Conservation (phyloP, 2,797 vertebrate species). For the Xenopus petersii region DNA sequence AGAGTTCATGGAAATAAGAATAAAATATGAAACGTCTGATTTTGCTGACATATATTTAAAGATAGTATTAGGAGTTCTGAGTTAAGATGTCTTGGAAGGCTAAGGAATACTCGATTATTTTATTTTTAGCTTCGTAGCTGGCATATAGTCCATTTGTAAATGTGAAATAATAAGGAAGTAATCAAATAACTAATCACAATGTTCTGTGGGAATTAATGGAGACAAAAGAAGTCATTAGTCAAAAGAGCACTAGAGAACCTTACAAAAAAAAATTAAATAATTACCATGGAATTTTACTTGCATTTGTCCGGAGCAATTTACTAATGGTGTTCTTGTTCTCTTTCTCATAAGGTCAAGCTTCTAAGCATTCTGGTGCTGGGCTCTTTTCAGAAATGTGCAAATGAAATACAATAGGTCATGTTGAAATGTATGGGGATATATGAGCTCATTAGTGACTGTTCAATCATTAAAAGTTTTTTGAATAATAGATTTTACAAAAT, state of each 20-base stretch:
- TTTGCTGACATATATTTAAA: not conserved
- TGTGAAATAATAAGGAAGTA: slow-evolving; percentile 11
- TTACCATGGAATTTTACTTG: slow-evolving; percentile 20
- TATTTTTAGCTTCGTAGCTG: not conserved
- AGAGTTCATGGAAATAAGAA: too few relatives aligned
- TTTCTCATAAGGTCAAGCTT: slow-evolving; percentile 13
- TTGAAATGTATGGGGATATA: too few relatives aligned
- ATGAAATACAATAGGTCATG: not conserved
- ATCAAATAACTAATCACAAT: slow-evolving; percentile 4
- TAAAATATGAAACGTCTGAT: too few relatives aligned
- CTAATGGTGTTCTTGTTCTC: slow-evolving; percentile 18
- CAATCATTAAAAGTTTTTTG: too few relatives aligned
- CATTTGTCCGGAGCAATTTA: slow-evolving; percentile 34
- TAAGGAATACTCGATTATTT: not conserved
- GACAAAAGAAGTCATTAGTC: slow-evolving; percentile 39
- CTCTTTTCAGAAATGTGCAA: not conserved
- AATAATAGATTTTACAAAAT: too few relatives aligned
- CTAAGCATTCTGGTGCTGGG: not conserved
- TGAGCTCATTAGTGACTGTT: too few relatives aligned
- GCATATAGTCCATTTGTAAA: not conserved
- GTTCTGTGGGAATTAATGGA: slow-evolving; percentile 27
- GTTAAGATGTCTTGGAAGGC: not conserved
- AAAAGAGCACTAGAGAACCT: slow-evolving; percentile 10
- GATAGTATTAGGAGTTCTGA: slow-evolving; percentile 3
- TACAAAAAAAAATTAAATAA: slow-evolving; percentile 17